Evolutionary conservation across 2,113 vertebrate genomes (phyloP).

Genomic region (Mus pahari): DNA sequence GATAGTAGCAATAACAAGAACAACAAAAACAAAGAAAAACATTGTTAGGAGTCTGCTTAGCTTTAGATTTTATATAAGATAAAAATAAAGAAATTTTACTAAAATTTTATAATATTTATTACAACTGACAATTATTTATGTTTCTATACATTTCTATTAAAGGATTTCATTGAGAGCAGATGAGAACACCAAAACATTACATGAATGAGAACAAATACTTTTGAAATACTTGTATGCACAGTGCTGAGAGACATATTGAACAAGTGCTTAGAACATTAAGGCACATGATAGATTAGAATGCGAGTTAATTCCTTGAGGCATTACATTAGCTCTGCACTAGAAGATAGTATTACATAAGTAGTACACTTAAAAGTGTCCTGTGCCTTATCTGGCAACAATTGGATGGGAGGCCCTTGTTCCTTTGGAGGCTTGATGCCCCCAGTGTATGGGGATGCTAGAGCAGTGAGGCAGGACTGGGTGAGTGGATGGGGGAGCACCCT

Average conservation of each 20-base stretch:
- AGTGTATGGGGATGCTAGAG: too few relatives aligned
- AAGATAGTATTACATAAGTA: background rate
- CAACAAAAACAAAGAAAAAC: too few relatives aligned
- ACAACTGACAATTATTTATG: background rate
- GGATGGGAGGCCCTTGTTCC: too few relatives aligned
- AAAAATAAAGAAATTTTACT: background rate
- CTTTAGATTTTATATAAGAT: slow-evolving; percentile 37
- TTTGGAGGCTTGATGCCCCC: too few relatives aligned
- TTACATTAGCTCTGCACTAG: background rate
- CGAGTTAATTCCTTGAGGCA: background rate
- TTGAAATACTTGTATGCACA: background rate
- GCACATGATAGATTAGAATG: background rate
- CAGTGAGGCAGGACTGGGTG: too few relatives aligned
- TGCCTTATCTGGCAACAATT: too few relatives aligned
- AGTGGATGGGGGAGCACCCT: too few relatives aligned
- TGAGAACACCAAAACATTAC: background rate
- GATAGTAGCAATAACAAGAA: background rate
- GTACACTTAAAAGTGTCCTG: background rate
- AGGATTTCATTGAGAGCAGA: slow-evolving; percentile 35
- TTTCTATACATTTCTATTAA: slow-evolving; percentile 44
- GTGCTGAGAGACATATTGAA: background rate
- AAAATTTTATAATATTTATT: background rate
- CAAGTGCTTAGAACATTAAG: background rate
- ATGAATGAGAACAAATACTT: background rate
- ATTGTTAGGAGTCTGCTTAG: background rate